Base-by-base conservation (phyloP, 2,888 invertebrate genomes). In the Apomyelois bistriatella region DNA sequence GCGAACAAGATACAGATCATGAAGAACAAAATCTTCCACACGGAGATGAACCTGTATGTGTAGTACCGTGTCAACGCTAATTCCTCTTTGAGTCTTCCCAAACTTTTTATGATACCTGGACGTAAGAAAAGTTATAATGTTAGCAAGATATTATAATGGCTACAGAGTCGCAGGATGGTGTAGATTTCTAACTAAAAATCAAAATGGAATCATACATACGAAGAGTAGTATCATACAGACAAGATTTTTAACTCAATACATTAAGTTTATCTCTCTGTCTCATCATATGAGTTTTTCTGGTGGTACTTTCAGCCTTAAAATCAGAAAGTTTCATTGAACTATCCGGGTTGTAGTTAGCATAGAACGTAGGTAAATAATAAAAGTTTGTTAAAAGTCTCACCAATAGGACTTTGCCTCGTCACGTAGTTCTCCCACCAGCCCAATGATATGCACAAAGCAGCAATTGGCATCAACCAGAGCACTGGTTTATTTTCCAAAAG, bases 391-490 rank as follows among this genome's bases (percentile, higher is more conserved):
- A 37, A 9, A 16, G 4, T 42, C 80, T 83, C 77, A 94, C 94
- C 94, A 58, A 98, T 92, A 0, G 97, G 95, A 53, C 98, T 97
- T 67, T 96, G 94, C 54, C 94, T 92, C 54, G 96, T 95, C 0
- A 98, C 96, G 76, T 97, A 99, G 83, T 99, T 99, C 83, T 99
- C 99, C 99, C 99, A 99, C 98, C 98, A 99, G 17, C 97, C 97
- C 37, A 97, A 92, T 0, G 99, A 99, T 59, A 97, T 95, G 67
- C 98, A 93, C 52, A 97, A 82, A 36, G 97, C 92, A 0, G 97
- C 92, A 0, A 97, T 90, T 0, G 98, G 98, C 64, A 99, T 96
- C 42, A 97, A 91, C 96, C 96, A 97, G 37, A 97, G 81, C 50
- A 94, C 93, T 0, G 94, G 93, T 58, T 94, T 93, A 59, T 93